Conservation (phyloP, 2,888 invertebrate species). For the Himalopsyche japonica region DNA sequence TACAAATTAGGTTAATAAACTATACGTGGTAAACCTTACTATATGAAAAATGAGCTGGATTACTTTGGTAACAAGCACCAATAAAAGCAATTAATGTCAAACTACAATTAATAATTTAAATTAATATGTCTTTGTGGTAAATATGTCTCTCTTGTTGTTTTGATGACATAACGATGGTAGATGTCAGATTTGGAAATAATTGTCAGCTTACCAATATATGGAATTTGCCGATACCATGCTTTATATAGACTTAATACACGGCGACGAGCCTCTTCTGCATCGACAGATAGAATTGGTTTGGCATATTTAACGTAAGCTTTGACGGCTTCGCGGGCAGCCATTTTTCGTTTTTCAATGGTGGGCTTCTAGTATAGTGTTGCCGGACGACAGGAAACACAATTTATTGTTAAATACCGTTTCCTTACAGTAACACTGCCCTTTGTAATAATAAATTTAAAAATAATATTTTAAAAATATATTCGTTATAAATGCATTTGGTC, state of each 20-base stretch:
- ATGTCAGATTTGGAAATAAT: slow-evolving; percentile 7
- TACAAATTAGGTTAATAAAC: neutral
- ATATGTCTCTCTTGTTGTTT: neutral
- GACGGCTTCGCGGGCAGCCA: slow-evolving; percentile 22
- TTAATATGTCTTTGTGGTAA: neutral
- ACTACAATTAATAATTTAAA: neutral
- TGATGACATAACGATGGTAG: slow-evolving; percentile 38
- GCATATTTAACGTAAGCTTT: slow-evolving; percentile 14
- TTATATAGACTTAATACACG: slow-evolving; percentile 88
- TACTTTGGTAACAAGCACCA: neutral
- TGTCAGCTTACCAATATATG: slow-evolving; percentile 74
- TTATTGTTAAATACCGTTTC: too few relatives aligned
- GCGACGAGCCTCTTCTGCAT: slow-evolving; percentile 74
- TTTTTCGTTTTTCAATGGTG: slow-evolving; percentile 15
- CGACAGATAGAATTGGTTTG: slow-evolving; percentile 78
- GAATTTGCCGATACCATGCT: slow-evolving; percentile 92
- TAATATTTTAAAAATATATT: too few relatives aligned
- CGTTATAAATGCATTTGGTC: too few relatives aligned
- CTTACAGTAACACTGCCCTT: too few relatives aligned
- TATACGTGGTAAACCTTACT: neutral
- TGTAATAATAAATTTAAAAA: too few relatives aligned
- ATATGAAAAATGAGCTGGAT: neutral
- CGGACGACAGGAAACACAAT: neutral
- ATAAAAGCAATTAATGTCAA: neutral
- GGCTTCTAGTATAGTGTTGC: neutral